A percentile compares a stretch with the other conserved stretches of the same genome.
Conservation (phyloP, 2,113 vertebrate species). For the Diadophis punctatus region DNA sequence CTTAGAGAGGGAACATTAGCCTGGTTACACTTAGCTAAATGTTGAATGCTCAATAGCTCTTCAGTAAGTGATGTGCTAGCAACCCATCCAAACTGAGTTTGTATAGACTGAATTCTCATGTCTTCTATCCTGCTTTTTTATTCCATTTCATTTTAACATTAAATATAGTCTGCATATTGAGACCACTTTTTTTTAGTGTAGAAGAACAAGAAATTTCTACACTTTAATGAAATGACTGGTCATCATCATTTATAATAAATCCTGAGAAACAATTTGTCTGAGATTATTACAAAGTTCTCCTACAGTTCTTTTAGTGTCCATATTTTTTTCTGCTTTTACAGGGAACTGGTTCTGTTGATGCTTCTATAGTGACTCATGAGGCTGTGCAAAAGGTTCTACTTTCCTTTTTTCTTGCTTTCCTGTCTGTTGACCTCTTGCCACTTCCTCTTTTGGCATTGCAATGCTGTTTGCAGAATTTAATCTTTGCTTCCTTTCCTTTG, state of each 20-base stretch:
- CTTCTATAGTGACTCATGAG: slow-evolving; percentile 69
- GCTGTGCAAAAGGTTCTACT: slow-evolving; percentile 73
- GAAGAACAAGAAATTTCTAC: slow-evolving; percentile 23
- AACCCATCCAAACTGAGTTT: not conserved
- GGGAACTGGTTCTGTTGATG: slow-evolving; percentile 66
- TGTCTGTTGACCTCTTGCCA: not conserved
- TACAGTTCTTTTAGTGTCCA: slow-evolving; percentile 49
- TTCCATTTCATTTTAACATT: slow-evolving; percentile 26
- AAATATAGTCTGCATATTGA: slow-evolving; percentile 29
- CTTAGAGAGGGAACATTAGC: not conserved
- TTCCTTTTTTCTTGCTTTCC: slow-evolving; percentile 39
- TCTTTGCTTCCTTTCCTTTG: not conserved
- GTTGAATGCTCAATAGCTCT: not conserved
- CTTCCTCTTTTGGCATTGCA: slow-evolving; percentile 28
- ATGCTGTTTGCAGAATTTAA: not conserved
- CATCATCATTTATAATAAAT: not conserved
- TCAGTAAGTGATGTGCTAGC: not conserved
- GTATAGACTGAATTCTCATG: not conserved
- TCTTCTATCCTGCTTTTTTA: slow-evolving; percentile 40
- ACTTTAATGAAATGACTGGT: not conserved
- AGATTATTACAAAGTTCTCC: slow-evolving; percentile 6
- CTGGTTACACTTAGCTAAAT: not conserved
- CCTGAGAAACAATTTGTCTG: slow-evolving; percentile 18
- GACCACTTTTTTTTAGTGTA: slow-evolving; percentile 27
- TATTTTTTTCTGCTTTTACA: slow-evolving; percentile 69